Evolutionary conservation across 2,888 invertebrate genomes (phyloP).

Genomic region (Lepidochrysops patricia): DNA sequence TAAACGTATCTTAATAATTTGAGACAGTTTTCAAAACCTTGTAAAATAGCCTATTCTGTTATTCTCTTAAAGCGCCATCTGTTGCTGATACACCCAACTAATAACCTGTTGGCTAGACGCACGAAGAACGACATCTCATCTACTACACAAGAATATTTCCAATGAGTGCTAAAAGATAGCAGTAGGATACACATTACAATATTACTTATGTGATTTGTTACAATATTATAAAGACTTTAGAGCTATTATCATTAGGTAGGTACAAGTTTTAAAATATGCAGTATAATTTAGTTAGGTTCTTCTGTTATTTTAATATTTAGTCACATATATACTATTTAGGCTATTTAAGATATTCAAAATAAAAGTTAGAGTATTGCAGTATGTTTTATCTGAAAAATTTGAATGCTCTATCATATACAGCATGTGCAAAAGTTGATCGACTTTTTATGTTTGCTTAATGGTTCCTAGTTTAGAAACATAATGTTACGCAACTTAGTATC

Average conservation of each 20-base stretch:
- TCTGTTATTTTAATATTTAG: too few relatives aligned
- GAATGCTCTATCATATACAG: neutral
- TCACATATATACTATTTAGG: too few relatives aligned
- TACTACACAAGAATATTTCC: neutral
- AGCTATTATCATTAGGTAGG: neutral
- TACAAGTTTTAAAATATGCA: too few relatives aligned
- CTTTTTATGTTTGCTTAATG: too few relatives aligned
- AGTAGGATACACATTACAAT: neutral
- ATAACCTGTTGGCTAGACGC: neutral
- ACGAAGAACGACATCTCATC: neutral
- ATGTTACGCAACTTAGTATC: too few relatives aligned
- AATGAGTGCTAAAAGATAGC: neutral
- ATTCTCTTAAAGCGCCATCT: conserved; percentile 9
- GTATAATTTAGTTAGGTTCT: too few relatives aligned
- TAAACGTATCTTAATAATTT: too few relatives aligned
- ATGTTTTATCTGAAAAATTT: neutral
- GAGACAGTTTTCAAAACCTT: too few relatives aligned
- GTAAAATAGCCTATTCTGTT: too few relatives aligned
- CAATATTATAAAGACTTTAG: neutral
- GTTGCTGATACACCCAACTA: neutral
- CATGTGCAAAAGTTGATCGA: neutral
- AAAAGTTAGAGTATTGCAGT: too few relatives aligned
- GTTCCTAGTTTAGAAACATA: too few relatives aligned
- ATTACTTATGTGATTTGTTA: neutral
- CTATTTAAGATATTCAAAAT: too few relatives aligned